These are phyloP conservation scores for Halictus quadricinctus DNA, from an alignment of 2,888 invertebrate genomes.

Conservation along the genomic window DNA sequence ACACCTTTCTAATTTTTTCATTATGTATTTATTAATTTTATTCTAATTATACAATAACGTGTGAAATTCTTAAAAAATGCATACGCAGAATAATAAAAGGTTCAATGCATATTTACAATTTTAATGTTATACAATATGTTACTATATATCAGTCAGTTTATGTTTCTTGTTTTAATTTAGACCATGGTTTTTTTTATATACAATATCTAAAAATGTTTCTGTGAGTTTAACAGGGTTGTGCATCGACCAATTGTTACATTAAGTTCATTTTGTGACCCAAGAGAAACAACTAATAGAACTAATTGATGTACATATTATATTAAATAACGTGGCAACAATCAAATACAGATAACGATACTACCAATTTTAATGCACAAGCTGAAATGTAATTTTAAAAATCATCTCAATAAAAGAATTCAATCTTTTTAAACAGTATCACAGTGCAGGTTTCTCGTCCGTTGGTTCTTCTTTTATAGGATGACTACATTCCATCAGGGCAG, in stretches of 20 bases:
- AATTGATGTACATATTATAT: conserved; percentile 45
- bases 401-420: conserved; percentile 26
- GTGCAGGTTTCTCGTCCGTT: conserved; percentile 78
- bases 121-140: conserved; percentile 48
- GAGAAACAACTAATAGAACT: conserved; percentile 41
- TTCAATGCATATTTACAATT: conserved; percentile 64
- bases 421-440: conserved; percentile 74
- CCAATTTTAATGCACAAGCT: conserved; percentile 28
- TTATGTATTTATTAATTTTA: conserved; percentile 38
- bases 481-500: conserved; percentile 86
- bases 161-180: conserved; percentile 59
- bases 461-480: conserved; percentile 81
- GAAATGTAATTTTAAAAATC: conserved; percentile 25
- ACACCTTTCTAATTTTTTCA: neutral
- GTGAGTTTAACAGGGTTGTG: conserved; percentile 30
- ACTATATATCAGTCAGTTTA: conserved; percentile 57
- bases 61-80: conserved; percentile 45
- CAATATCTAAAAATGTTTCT: conserved; percentile 25
- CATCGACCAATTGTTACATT: conserved; percentile 1
- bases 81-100: conserved; percentile 50
- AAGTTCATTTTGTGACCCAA: neutral
- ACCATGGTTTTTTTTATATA: conserved; percentile 29
- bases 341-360: conserved; percentile 53
- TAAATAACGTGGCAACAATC: conserved; percentile 48
- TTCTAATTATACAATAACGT: conserved; percentile 22